A percentile compares a stretch with the other conserved stretches of the same genome.
Conservation (phyloP, 2,888 invertebrate species). For the Machimus rusticus region DNA sequence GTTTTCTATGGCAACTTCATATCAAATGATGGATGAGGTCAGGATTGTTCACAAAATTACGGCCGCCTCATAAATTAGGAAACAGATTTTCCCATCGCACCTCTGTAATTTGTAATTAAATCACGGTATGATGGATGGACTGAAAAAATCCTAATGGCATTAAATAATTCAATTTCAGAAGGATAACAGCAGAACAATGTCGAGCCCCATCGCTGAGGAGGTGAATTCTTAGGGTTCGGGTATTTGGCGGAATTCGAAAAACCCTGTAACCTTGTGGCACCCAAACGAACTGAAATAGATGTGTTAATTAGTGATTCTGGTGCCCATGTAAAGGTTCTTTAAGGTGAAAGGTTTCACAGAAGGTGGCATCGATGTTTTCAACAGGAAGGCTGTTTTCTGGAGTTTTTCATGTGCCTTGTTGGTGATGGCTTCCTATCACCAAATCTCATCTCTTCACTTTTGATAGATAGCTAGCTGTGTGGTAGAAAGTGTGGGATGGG, state of each 20-base stretch:
- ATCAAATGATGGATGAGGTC: slow-evolving; percentile 37
- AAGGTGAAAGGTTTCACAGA: neutral
- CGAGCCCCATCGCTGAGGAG: neutral
- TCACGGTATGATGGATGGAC: slow-evolving; percentile 27
- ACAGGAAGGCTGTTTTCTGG: neutral
- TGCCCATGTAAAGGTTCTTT: neutral
- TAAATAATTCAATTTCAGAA: neutral
- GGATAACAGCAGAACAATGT: neutral
- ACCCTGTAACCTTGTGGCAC: neutral
- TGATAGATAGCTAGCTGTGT: slow-evolving; percentile 36
- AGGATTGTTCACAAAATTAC: slow-evolving; percentile 24
- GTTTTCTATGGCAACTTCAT: slow-evolving; percentile 21
- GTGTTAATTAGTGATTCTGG: neutral
- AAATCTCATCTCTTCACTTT: slow-evolving; percentile 3
- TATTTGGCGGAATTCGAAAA: neutral
- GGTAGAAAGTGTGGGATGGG: slow-evolving; percentile 30
- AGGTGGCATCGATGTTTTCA: neutral
- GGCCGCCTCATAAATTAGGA: slow-evolving; percentile 22
- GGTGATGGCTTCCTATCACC: neutral
- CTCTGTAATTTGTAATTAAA: slow-evolving; percentile 28
- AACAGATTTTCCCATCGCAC: slow-evolving; percentile 28
- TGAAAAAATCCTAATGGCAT: slow-evolving; percentile 24
- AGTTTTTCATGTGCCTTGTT: neutral
- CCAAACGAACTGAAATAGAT: neutral
- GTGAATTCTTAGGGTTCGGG: neutral